Base-by-base conservation (phyloP, 2,113 vertebrate genomes). In the Erpornis zantholeuca region DNA sequence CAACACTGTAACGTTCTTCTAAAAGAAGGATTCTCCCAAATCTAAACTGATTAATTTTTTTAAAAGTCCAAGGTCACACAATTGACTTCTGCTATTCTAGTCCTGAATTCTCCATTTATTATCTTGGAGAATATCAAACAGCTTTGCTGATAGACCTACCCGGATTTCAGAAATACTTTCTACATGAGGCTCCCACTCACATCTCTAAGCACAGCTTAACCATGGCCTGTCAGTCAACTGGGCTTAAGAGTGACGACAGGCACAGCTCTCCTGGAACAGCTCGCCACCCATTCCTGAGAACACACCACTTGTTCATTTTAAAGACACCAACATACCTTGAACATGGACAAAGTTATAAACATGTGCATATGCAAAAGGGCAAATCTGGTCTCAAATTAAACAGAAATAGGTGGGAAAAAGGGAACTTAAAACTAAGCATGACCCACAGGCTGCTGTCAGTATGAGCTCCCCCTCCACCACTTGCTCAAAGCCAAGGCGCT, bases 121-220 rank as follows among this genome's bases (percentile, higher is more conserved):
- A 57, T 73, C 92, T 35, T 59, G 68, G 17, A 83, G 60, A 70
- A 81, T 63, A 93, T 65, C 59, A 31, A n/a, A 86, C 45, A 80
- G 83, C 42, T 69, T n/a, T 90, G 42, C 47, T 77, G 88, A 70
- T 50, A 84, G 82, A 73, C 68, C 88, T 94, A 96, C 86, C 91
- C 81, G 36, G 61, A 96, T 96, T 97, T 90, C n/a, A 75, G 76
- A 94, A 97, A 94, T 96, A 96, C 82, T 91, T 96, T 96, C 94
- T 88, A 83, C 44, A 86, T 93, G 85, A 90, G 82, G 56, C 96
- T 96, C 92, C 77, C 59, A 61, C 59, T 49, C 64, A 80, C 15
- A 24, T 57, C 60, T 82, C 57, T 68, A 79, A 56, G 81, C 65
- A 44, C 0, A 0, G 36, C 22, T 63, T 65, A 57, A 63, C 36